Percentiles rank a stretch among this genome's conserved stretches.
phyloP scores from a whole-genome alignment of 1,140 invertebrate genomes.

The Drosophila micromelanica region DNA sequence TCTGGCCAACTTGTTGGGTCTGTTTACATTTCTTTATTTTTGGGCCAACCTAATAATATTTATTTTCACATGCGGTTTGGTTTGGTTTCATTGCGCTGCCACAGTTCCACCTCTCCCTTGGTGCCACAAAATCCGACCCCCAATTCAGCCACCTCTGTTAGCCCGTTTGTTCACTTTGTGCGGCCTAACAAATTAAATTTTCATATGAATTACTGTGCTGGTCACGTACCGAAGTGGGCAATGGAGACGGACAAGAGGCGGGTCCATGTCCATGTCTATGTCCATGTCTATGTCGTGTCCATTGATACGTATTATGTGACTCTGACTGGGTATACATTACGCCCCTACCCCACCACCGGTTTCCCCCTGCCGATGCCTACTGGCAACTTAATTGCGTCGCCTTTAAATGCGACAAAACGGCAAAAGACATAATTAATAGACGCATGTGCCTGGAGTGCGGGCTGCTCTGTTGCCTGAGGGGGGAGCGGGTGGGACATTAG shows the following conservation, averaged over 20 bases:
- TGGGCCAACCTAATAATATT: conserved; percentile 64
- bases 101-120: background rate
- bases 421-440: conserved; percentile 82
- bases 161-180: conserved; percentile 17
- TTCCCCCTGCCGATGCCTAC: conserved; percentile 5
- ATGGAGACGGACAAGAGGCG: conserved; percentile 11
- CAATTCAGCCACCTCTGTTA: background rate
- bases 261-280: conserved; percentile 32
- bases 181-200: conserved; percentile 76
- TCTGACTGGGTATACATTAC: conserved; percentile 46
- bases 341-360: background rate
- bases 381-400: conserved; percentile 75
- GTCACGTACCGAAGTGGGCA: conserved; percentile 61
- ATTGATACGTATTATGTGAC: conserved; percentile 82
- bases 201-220: conserved; percentile 80
- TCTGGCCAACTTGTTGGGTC: background rate
- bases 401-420: conserved; percentile 79
- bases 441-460: conserved; percentile 4
- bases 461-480: no score
- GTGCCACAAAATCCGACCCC: background rate
- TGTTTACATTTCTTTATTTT: conserved; percentile 12
- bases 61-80: conserved; percentile 74
- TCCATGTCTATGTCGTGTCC: conserved; percentile 47
- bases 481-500: background rate
- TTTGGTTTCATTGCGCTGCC: conserved; percentile 54